A percentile compares a stretch with the other conserved stretches of the same genome.
phyloP scores from a whole-genome alignment of 2,888 invertebrate genomes.

The Lasioglossum oenotherae region DNA sequence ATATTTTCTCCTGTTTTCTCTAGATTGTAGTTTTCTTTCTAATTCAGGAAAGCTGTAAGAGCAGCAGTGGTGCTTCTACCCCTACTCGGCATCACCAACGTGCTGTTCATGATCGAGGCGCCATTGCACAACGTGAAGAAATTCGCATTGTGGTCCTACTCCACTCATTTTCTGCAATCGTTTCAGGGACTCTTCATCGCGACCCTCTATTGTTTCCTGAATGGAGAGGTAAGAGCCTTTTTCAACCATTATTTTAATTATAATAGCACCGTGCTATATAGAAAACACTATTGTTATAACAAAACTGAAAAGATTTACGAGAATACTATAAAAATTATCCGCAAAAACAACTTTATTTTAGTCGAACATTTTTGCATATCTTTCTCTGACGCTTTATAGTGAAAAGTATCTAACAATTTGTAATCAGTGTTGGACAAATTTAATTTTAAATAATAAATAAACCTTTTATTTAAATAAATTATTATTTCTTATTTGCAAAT shows the following conservation, averaged over 20 bases:
- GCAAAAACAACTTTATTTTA: too few species aligned
- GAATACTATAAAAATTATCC: neutral
- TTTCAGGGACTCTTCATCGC: conserved; percentile 94
- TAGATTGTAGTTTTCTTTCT: neutral
- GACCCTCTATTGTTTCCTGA: conserved; percentile 92
- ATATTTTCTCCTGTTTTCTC: neutral
- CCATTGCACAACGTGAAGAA: conserved; percentile 89
- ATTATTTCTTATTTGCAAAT: too few species aligned
- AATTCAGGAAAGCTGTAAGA: conserved; percentile 91
- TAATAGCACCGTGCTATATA: neutral
- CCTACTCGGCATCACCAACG: conserved; percentile 92
- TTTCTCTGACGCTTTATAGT: too few species aligned
- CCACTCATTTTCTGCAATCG: conserved; percentile 91
- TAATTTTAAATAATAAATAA: too few species aligned
- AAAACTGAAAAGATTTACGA: neutral
- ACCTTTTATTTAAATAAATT: too few species aligned
- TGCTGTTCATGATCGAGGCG: conserved; percentile 90
- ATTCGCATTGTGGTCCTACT: conserved; percentile 92
- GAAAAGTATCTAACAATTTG: too few species aligned
- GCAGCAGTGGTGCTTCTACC: conserved; percentile 93
- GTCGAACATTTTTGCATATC: too few species aligned
- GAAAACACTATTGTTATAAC: neutral
- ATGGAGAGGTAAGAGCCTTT: conserved; percentile 89
- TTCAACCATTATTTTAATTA: neutral
- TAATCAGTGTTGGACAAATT: too few species aligned